Conservation (phyloP, 2,797 vertebrate genomes). For the Lutjanus campechanus region DNA sequence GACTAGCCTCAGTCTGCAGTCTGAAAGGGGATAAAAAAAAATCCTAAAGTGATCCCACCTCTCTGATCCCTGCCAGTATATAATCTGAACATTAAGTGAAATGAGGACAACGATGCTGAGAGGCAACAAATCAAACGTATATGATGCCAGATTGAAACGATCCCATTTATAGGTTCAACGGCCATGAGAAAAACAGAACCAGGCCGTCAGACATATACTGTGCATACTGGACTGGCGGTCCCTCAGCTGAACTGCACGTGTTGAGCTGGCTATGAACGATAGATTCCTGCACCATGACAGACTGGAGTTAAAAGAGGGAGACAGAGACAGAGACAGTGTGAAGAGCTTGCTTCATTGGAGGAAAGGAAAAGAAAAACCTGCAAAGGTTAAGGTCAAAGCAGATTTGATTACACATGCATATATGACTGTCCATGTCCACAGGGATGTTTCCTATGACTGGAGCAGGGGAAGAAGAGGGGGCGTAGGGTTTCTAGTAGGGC, state of each 20-base stretch:
- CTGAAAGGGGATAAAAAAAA: constrained; percentile 14
- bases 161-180: constrained; percentile 29
- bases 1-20: constrained; percentile 11
- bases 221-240: constrained; percentile 40
- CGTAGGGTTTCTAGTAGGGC: background rate
- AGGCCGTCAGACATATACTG: constrained; percentile 33
- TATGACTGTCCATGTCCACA: constrained; percentile 27
- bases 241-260: constrained; percentile 79
- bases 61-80: constrained; percentile 3
- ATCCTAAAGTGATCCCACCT: constrained; percentile 2
- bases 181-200: background rate
- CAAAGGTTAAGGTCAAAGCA: constrained; percentile 30
- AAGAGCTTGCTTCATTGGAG: constrained; percentile 32
- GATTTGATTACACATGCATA: constrained; percentile 47
- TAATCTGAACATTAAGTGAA: background rate
- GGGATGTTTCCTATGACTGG: constrained; percentile 11
- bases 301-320: constrained; percentile 56
- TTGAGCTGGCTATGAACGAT: constrained; percentile 62
- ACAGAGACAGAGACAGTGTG: constrained; percentile 32
- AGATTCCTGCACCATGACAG: constrained; percentile 79
- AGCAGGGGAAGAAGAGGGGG: background rate
- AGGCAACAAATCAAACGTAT: constrained; percentile 36
- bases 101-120: constrained; percentile 11
- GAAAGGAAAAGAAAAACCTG: constrained; percentile 25
- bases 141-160: constrained; percentile 21